These are phyloP conservation scores for Phylloscopus trochilus DNA, from an alignment of 2,113 vertebrate species.

Conservation along the genomic window DNA sequence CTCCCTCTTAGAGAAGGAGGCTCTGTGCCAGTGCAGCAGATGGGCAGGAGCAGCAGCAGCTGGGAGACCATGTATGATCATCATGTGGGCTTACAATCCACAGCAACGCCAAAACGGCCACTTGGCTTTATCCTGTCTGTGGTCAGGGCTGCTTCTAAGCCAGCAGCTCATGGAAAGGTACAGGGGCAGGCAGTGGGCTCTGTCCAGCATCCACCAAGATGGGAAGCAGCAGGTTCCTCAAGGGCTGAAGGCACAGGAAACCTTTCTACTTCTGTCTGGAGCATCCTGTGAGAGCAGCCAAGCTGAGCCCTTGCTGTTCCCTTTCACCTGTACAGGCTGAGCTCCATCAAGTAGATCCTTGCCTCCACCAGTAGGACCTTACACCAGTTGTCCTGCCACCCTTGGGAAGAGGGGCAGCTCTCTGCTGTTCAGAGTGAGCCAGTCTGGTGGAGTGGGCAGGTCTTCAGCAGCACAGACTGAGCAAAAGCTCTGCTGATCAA, in stretches of 20 bases:
- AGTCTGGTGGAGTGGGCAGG: not conserved
- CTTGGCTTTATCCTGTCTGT: not conserved
- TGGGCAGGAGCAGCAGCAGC: constrained; percentile 53
- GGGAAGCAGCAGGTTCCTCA: not conserved
- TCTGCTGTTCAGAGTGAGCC: not conserved
- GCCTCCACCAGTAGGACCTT: not conserved
- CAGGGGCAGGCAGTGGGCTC: not conserved
- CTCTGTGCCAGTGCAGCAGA: constrained; percentile 62
- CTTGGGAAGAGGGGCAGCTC: not conserved
- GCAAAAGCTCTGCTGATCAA: not conserved
- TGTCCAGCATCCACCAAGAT: not conserved
- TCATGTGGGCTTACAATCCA: not conserved
- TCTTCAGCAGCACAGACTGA: not conserved
- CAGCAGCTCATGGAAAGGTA: not conserved
- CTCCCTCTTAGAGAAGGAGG: constrained; percentile 11
- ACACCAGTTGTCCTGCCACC: accelerated
- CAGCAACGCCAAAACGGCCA: not conserved
- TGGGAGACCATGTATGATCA: constrained; percentile 45
- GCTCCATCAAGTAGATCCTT: not conserved
- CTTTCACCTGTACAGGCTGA: not conserved
- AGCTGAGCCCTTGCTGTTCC: not conserved
- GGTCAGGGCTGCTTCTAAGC: not conserved
- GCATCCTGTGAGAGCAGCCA: not conserved
- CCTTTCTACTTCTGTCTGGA: not conserved
- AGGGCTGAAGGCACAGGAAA: not conserved